Evolutionary conservation across 1,140 invertebrate genomes (phyloP), one percentile per base, ranked within the genome.

Genomic region (Nephotettix cincticeps): DNA sequence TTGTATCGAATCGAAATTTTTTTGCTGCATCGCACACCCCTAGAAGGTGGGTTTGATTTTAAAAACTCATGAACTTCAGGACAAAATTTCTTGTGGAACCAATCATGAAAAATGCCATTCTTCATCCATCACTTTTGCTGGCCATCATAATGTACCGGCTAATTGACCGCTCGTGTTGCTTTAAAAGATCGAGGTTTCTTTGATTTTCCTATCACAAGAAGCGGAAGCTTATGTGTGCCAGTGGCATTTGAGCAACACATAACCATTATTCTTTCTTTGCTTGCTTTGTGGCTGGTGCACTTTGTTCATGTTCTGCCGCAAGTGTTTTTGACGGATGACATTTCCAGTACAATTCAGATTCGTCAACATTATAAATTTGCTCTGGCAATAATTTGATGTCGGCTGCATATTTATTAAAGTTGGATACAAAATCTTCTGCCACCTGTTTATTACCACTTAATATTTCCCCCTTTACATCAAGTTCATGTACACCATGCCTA

Each of bases 141-240:
- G 17, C 64, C 25, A 23, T 56, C 63, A 36, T 63, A 70, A 64
- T 70, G 19, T 32, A 63, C 69, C 21, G 54, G 54, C 23, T 64
- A 32, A 51, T 70, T 45, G 63, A 25, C 19, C 9, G 61, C 61
- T 64, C 25, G 4, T 45, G 69, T 70, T 0, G 23, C 65, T 64
- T 73, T 73, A 45, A 72, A 72, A 29, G 63, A 71, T 51, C 66
- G 23, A 27, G 69, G 72, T 43, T 72, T 69, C 61, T 71, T 71
- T 17, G 63, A 9, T 30, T 71, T 71, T 51, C 69, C 72, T 23
- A 71, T 68, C 11, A 73, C 61, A 25, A 67, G 54, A 29, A 61
- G 65, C 51, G 51, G 64, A 30, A 71, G 54, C 47, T 69, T 73
- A 30, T 71, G 69, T n/a, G 19, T 61, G 13, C 51, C 72, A 43